Conservation (phyloP, 2,797 vertebrate genomes). For the Tapirus indicus region DNA sequence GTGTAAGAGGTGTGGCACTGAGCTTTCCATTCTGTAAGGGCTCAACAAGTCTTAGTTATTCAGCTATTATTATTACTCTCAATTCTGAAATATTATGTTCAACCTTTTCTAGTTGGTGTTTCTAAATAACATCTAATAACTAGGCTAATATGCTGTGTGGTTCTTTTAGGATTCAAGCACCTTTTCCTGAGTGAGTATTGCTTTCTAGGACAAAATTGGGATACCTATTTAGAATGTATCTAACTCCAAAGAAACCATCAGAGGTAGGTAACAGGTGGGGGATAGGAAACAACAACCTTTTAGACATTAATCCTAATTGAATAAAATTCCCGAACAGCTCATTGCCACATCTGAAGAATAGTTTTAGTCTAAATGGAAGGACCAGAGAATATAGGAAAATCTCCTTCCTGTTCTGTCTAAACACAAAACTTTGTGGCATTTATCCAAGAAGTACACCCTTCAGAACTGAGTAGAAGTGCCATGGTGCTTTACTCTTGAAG, state of each 20-base stretch:
- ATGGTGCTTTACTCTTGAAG: neutral
- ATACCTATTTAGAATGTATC: neutral
- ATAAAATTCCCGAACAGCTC: neutral
- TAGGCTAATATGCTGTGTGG: neutral
- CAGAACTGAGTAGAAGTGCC: neutral
- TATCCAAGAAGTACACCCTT: neutral
- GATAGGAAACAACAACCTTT: neutral
- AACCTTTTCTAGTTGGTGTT: neutral
- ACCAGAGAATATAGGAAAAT: neutral
- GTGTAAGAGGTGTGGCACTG: neutral
- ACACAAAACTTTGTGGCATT: neutral
- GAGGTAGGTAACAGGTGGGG: neutral
- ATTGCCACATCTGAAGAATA: neutral
- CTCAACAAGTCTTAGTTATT: neutral
- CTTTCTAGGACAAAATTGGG: neutral
- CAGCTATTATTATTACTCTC: neutral
- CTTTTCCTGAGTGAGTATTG: neutral
- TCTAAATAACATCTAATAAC: constrained; percentile 41
- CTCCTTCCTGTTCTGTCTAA: neutral
- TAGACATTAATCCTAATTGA: neutral
- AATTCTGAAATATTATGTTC: neutral
- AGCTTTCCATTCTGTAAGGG: neutral
- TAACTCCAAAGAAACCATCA: constrained; percentile 11
- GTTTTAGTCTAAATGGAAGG: neutral
- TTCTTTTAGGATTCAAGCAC: constrained; percentile 11